Conservation (phyloP, 2,797 vertebrate genomes). For the Pangasius mekongensis region DNA sequence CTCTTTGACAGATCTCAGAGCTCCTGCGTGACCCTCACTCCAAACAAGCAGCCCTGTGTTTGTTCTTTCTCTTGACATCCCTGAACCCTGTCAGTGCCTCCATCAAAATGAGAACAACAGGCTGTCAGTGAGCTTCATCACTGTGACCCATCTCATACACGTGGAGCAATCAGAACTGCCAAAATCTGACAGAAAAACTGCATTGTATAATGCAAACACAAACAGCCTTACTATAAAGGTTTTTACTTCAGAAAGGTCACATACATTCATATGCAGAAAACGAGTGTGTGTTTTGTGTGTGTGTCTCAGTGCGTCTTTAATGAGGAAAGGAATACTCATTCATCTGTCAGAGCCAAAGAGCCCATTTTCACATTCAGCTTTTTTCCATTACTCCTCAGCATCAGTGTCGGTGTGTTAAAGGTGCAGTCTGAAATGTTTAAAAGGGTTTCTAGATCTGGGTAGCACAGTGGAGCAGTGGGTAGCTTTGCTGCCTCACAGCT, state of each 20-base stretch:
- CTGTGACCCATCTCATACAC: not conserved
- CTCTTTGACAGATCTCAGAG: not conserved
- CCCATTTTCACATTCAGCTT: not conserved
- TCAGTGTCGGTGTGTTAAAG: not conserved
- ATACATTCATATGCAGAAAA: not conserved
- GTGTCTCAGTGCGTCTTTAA: not conserved
- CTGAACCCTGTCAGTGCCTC: constrained; percentile 25
- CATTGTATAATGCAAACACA: not conserved
- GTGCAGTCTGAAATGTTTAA: not conserved
- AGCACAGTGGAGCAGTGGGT: not conserved
- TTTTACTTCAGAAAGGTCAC: constrained; percentile 9
- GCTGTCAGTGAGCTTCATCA: constrained; percentile 29
- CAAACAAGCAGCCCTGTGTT: not conserved
- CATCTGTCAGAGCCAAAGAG: not conserved
- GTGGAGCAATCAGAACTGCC: not conserved
- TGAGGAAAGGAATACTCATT: not conserved
- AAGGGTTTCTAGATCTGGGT: not conserved
- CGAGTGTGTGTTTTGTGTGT: not conserved
- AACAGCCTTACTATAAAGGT: not conserved
- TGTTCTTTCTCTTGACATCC: not conserved
- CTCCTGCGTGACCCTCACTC: not conserved
- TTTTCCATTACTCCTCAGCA: not conserved
- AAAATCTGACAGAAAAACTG: not conserved
- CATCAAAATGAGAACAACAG: constrained; percentile 4
- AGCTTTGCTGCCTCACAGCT: not conserved